Conservation (phyloP, 2,113 vertebrate species). For the Pollimyrus isidori region DNA sequence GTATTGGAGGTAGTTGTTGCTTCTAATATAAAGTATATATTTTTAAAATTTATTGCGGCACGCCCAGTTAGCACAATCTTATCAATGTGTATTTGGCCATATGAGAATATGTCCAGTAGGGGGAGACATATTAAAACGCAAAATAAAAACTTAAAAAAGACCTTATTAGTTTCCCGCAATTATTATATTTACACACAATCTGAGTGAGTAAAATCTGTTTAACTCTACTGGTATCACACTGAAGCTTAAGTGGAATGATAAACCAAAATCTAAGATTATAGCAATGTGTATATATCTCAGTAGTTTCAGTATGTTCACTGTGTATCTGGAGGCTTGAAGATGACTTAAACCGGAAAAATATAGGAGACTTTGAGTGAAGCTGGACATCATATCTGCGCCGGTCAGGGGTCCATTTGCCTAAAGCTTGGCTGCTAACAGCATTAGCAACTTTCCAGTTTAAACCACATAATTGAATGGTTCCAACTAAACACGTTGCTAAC, state of each 20-base stretch:
- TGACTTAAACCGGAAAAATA: neutral
- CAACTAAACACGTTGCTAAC: neutral
- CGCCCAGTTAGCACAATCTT: neutral
- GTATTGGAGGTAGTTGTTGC: neutral
- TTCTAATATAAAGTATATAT: neutral
- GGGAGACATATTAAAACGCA: constrained; percentile 56
- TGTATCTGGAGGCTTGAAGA: neutral
- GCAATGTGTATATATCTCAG: neutral
- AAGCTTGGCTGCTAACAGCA: neutral
- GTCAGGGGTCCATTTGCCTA: neutral
- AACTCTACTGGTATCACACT: neutral
- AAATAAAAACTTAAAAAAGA: constrained; percentile 30
- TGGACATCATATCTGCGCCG: neutral
- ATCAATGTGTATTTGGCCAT: neutral
- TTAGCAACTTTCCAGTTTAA: neutral
- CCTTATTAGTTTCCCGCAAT: constrained; percentile 31
- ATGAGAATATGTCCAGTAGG: constrained; percentile 47
- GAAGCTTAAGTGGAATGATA: neutral
- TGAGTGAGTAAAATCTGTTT: neutral
- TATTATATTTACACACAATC: neutral
- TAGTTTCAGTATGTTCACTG: neutral
- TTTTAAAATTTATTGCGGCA: neutral
- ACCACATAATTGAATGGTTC: neutral
- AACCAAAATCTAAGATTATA: neutral
- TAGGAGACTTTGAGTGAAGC: neutral